Evolutionary conservation across 2,797 vertebrate genomes (phyloP).

Genomic region (Delichon dasypus): DNA sequence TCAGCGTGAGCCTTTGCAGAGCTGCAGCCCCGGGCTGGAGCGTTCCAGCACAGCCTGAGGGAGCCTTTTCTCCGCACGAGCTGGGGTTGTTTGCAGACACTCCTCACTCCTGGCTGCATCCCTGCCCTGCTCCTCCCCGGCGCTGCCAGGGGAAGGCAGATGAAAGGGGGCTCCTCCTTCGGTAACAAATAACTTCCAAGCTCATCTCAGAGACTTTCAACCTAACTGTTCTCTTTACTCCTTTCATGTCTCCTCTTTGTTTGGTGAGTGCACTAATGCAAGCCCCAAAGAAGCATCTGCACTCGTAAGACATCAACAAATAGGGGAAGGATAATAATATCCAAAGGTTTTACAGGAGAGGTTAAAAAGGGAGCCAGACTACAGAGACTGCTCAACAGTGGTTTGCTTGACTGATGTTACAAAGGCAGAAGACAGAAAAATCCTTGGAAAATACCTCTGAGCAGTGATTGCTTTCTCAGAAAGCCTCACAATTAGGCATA

Average conservation of each 20-base stretch:
- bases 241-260: slow-evolving; percentile 44
- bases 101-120: neutral
- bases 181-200: neutral
- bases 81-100: neutral
- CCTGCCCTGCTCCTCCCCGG: neutral
- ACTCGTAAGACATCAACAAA: slow-evolving; percentile 33
- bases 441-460: slow-evolving; percentile 50
- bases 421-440: slow-evolving; percentile 36
- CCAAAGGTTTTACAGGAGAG: slow-evolving; percentile 20
- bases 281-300: slow-evolving; percentile 24
- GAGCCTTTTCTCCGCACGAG: neutral
- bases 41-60: neutral
- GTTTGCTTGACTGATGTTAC: slow-evolving; percentile 42
- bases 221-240: neutral
- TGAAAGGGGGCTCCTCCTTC: neutral
- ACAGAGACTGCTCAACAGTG: neutral
- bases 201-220: slow-evolving; percentile 4
- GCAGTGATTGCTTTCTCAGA: slow-evolving; percentile 32
- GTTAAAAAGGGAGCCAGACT: slow-evolving; percentile 35
- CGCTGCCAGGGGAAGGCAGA: neutral
- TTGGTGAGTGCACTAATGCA: neutral
- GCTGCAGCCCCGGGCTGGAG: neutral
- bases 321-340: slow-evolving; percentile 35
- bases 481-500: slow-evolving; percentile 43
- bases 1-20: neutral